Percentiles rank a stretch among this genome's conserved stretches.
Conservation (phyloP, 2,888 invertebrate genomes). For the Sepioteuthis lessoniana region DNA sequence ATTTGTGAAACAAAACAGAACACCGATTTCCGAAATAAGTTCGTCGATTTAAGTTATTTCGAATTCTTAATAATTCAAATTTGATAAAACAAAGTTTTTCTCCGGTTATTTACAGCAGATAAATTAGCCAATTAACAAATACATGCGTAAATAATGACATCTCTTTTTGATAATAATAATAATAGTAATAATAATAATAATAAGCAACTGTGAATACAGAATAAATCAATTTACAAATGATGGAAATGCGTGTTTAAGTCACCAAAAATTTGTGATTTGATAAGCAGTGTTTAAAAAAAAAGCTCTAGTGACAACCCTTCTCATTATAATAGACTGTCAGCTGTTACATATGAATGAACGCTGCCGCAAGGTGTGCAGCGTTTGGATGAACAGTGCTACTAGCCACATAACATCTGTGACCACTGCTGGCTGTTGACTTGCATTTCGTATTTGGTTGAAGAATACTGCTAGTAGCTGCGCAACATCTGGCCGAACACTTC, state of each 20-base stretch:
- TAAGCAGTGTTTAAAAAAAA: background rate
- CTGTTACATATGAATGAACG: constrained; percentile 9
- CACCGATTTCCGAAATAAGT: no score
- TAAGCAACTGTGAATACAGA: no score
- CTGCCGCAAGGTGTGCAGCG: background rate
- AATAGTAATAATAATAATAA: no score
- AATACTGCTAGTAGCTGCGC: background rate
- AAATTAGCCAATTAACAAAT: no score
- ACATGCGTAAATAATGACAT: no score
- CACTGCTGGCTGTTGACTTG: constrained; percentile 33
- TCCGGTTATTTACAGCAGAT: no score
- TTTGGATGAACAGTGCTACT: background rate
- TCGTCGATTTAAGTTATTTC: no score
- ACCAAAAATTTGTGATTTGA: background rate
- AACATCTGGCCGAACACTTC: constrained; percentile 1
- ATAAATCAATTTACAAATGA: background rate
- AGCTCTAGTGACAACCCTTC: background rate
- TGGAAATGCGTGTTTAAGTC: background rate
- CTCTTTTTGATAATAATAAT: no score
- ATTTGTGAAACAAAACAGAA: no score
- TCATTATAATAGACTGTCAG: background rate
- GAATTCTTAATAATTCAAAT: no score
- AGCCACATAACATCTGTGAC: constrained; percentile 33
- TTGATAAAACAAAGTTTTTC: no score
- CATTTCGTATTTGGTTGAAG: background rate